These are phyloP conservation scores for Probaryconus sp. DNA, from an alignment of 1,140 invertebrate genomes.

Conservation along the genomic window DNA sequence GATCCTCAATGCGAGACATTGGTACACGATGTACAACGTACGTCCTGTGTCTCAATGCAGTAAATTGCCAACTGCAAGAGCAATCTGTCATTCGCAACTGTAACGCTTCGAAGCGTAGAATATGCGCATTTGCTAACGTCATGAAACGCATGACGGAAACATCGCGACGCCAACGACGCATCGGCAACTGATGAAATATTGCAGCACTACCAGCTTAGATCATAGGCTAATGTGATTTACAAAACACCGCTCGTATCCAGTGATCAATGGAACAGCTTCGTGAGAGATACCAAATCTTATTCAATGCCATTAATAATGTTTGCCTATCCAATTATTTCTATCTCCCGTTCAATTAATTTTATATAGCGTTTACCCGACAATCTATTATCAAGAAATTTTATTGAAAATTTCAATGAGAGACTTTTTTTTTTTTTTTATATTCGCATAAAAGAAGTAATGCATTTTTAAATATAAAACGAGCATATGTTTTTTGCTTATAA, in stretches of 20 bases:
- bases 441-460: too few species aligned
- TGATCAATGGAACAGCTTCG: constrained; percentile 6
- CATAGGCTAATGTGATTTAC: constrained; percentile 12
- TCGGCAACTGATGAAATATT: constrained; percentile 57
- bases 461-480: too few species aligned
- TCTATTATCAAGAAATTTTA: too few species aligned
- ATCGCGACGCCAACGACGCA: constrained; percentile 45
- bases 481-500: too few species aligned
- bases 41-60: constrained; percentile 58
- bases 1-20: constrained; percentile 60
- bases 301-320: constrained; percentile 13
- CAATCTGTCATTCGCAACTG: constrained; percentile 62
- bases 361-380: too few species aligned
- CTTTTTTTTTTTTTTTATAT: too few species aligned
- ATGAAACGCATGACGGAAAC: constrained; percentile 59
- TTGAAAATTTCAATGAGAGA: too few species aligned
- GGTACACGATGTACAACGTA: constrained; percentile 58
- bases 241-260: background rate
- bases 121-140: constrained; percentile 62
- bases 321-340: background rate
- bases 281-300: background rate
- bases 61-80: constrained; percentile 63
- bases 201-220: constrained; percentile 4
- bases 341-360: constrained; percentile 5
- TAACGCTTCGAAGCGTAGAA: constrained; percentile 60